A percentile compares a stretch with the other conserved stretches of the same genome.
Conservation (phyloP, 2,888 invertebrate genomes). For the Caenorhabditis sulstoni region DNA sequence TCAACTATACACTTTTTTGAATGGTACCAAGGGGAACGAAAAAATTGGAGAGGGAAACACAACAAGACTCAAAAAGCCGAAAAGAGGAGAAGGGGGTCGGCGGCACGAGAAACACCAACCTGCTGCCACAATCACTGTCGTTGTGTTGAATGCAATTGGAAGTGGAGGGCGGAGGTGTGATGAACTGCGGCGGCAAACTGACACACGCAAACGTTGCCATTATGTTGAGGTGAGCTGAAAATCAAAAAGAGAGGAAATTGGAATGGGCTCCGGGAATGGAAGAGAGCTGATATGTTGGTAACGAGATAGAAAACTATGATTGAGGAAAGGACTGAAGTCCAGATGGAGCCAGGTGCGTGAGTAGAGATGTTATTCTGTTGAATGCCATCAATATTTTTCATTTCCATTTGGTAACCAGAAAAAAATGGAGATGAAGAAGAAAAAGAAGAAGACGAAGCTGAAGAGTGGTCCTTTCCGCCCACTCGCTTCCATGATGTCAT, state of each 20-base stretch:
- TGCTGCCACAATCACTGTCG: slow-evolving; percentile 67
- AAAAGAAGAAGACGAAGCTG: slow-evolving; percentile 8
- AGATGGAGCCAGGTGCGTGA: too few relatives aligned
- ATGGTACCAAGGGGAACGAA: neutral
- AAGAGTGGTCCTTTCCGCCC: slow-evolving; percentile 53
- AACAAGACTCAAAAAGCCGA: neutral
- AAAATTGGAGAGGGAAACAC: neutral
- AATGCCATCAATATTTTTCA: slow-evolving; percentile 11
- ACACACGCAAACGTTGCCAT: slow-evolving; percentile 42
- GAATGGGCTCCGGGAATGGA: neutral
- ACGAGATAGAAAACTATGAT: too few relatives aligned
- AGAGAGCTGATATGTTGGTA: too few relatives aligned
- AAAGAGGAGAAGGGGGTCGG: neutral
- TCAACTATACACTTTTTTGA: neutral
- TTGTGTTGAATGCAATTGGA: slow-evolving; percentile 36
- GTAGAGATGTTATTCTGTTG: neutral
- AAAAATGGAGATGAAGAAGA: slow-evolving; percentile 8
- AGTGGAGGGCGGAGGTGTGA: slow-evolving; percentile 57
- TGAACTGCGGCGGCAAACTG: slow-evolving; percentile 34
- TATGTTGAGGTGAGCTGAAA: neutral
- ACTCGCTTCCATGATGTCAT: slow-evolving; percentile 56
- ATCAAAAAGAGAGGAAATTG: slow-evolving; percentile 13
- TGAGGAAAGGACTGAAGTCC: too few relatives aligned
- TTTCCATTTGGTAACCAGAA: neutral
- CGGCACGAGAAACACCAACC: slow-evolving; percentile 35